Conservation (phyloP, 2,888 invertebrate species). For the Amphipyra berbera region DNA sequence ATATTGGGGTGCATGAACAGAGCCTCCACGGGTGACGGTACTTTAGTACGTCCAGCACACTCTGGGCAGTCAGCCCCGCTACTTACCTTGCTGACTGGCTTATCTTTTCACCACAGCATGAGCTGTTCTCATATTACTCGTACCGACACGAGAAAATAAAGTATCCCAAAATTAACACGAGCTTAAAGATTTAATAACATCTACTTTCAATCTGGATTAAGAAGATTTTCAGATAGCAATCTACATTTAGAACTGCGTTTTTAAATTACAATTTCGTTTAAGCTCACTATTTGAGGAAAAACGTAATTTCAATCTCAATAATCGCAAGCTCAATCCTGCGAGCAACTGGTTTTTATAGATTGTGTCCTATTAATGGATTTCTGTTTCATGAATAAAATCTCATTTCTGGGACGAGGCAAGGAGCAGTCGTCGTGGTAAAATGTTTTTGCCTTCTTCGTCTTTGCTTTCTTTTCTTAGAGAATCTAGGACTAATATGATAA, state of each 20-base stretch:
- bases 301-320: conserved; percentile 41
- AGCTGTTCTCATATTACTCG: too few species aligned
- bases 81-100: too few species aligned
- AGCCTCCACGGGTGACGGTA: too few species aligned
- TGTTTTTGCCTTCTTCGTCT: not conserved
- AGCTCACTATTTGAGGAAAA: conserved; percentile 38
- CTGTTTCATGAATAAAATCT: conserved; percentile 23
- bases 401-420: conserved; percentile 3
- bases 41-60: too few species aligned
- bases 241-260: conserved; percentile 14
- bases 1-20: too few species aligned
- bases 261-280: conserved; percentile 35
- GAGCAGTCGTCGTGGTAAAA: not conserved
- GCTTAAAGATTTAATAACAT: not conserved
- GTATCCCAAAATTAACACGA: too few species aligned
- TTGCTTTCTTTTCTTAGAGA: not conserved
- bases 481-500: too few species aligned
- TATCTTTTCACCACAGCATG: too few species aligned
- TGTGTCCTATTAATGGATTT: conserved; percentile 24
- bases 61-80: too few species aligned
- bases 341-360: conserved; percentile 31
- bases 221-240: conserved; percentile 19
- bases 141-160: too few species aligned
- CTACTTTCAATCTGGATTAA: conserved; percentile 5
- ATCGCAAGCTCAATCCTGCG: conserved; percentile 20